phyloP scores from a whole-genome alignment of 1,140 invertebrate genomes.

The Caenorhabditis remanei region DNA sequence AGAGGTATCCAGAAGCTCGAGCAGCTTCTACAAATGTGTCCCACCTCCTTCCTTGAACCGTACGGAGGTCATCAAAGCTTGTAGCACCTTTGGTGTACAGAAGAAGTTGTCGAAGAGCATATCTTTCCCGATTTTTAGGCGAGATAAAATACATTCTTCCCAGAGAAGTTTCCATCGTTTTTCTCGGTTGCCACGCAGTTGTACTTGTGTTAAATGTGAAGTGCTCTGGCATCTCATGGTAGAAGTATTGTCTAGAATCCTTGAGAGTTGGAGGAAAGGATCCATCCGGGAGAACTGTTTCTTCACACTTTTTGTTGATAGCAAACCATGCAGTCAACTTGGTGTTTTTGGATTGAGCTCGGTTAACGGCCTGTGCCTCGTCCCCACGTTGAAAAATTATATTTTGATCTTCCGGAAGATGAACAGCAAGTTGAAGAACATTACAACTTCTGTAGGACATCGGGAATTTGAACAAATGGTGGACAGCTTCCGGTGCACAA shows the following conservation, averaged over 20 bases:
- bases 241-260: neutral
- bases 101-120: conserved; percentile 3
- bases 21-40: neutral
- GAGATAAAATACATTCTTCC: neutral
- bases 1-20: neutral
- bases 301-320: neutral
- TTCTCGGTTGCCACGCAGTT: neutral
- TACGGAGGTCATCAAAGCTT: neutral
- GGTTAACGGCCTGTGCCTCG: neutral
- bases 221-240: conserved; percentile 43
- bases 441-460: neutral
- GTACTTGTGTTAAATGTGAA: conserved; percentile 13
- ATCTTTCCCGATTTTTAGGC: neutral
- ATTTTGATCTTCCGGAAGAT: neutral
- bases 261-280: neutral
- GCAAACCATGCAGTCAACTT: conserved; percentile 25
- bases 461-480: neutral
- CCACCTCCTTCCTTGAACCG: neutral
- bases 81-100: conserved; percentile 12
- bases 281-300: neutral
- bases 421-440: neutral
- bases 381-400: conserved; percentile 15
- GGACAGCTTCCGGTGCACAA: neutral
- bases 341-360: neutral
- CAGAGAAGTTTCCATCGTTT: neutral